A percentile compares a stretch with the other conserved stretches of the same genome.
Conservation (phyloP, 2,113 vertebrate species). For the Neodon shergylaensis region DNA sequence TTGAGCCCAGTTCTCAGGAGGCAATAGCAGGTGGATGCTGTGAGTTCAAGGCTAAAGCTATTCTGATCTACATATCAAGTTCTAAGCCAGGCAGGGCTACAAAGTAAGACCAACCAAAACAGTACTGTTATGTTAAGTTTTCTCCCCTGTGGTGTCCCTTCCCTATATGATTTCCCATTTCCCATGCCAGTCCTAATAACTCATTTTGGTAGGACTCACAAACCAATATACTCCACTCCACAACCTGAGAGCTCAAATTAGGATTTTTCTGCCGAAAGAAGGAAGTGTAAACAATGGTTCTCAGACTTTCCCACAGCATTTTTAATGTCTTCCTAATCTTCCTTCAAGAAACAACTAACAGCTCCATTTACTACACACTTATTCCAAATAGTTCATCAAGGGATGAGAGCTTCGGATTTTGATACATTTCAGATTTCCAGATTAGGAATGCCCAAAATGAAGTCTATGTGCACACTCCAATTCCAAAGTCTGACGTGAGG, state of each 20-base stretch:
- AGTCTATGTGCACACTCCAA: neutral
- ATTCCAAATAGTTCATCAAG: neutral
- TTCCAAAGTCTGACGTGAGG: neutral
- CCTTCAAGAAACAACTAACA: constrained; percentile 27
- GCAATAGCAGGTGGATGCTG: neutral
- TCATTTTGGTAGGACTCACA: neutral
- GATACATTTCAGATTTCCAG: neutral
- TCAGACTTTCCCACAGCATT: neutral
- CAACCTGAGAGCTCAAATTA: neutral
- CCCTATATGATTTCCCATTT: neutral
- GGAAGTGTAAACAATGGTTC: constrained; percentile 35
- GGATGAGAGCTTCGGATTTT: neutral
- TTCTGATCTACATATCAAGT: neutral
- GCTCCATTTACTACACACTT: constrained; percentile 29
- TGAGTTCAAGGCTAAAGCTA: neutral
- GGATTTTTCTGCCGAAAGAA: constrained; percentile 33
- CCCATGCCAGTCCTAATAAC: constrained; percentile 30
- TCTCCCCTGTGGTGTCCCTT: neutral
- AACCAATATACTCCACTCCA: neutral
- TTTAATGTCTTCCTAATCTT: neutral
- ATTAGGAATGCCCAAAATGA: neutral
- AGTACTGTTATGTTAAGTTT: neutral
- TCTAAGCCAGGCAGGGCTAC: neutral
- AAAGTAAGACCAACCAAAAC: neutral
- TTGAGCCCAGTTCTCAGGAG: neutral